Evolutionary conservation across 2,113 vertebrate genomes (phyloP), one percentile per base, ranked within the genome.

Genomic region (Corythoichthys haematopterus): DNA sequence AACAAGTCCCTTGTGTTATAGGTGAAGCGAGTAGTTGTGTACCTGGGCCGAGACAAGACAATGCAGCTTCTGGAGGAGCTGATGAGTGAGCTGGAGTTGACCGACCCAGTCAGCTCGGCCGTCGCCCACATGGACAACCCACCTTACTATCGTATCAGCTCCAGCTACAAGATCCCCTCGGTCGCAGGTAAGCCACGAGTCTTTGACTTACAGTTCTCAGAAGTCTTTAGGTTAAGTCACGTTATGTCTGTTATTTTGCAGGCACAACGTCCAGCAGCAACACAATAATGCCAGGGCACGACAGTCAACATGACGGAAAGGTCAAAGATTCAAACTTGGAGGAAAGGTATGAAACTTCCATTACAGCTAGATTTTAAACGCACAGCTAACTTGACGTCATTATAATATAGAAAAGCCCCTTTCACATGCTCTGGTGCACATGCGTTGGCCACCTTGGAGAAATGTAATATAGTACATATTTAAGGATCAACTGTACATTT

Each of bases 21-120:
- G 97, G 94, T 98, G 61, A 99, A 99, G 86, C 96, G 98, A 69
- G 96, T 98, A n/a, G 95, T 99, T 83, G 97, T 99, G 62, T 99
- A 98, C 87, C 87, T 99, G 88, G 97, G 96, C 74, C 93, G 97
- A 91, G 97, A 99, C 85, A 99, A 99, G 91, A 98, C 97, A 65
- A 94, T 99, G 95, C 97, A 99, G 89, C 88, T 99, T 58, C 82
- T 99, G 52, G 97, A 99, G 84, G 96, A 98, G 84, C 86, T 99
- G 80, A 94, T 99, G 89, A 92, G 92, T 69, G 97, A 99, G 75
- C 93, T 99, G 3, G 95, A 99, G 81, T 88, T 96, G 70, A 99
- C 93, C 0, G 97, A 99, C 50, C 93, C 95, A 0, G 95, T 99
- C 53, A 95, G 93, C 84, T 97, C 97, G 4, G 95, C 94, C 6